Conservation (phyloP, 2,113 vertebrate species). For the Zapus hudsonius region DNA sequence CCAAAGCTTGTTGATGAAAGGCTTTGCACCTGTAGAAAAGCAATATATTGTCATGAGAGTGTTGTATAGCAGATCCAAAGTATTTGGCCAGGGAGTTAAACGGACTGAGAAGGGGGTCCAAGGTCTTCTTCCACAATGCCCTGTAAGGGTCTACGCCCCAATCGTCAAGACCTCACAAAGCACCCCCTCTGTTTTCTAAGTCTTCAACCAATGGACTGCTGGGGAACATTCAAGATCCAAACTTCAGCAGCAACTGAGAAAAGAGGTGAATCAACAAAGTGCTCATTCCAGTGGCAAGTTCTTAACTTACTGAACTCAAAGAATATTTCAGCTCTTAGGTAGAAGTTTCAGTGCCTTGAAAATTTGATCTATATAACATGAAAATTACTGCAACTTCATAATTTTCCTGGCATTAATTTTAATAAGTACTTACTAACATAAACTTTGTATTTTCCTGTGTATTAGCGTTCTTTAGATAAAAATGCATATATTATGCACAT, state of each 20-base stretch:
- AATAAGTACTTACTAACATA: background rate
- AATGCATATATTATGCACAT: background rate
- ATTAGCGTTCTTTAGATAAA: background rate
- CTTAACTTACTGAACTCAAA: background rate
- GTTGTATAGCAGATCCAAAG: background rate
- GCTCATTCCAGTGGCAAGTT: background rate
- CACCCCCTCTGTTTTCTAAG: background rate
- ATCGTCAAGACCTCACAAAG: background rate
- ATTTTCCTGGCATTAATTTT: background rate
- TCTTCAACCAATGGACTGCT: background rate
- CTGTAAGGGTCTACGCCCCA: background rate
- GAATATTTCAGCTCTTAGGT: background rate
- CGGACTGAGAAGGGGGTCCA: fast-evolving
- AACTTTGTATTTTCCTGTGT: background rate
- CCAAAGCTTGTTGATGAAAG: background rate
- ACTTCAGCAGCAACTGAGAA: background rate
- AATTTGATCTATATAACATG: background rate
- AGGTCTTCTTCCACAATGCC: too few species aligned
- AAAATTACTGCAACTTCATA: background rate
- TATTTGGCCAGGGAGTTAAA: background rate
- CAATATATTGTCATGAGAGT: background rate
- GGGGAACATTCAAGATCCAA: background rate
- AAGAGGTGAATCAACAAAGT: background rate
- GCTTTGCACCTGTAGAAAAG: background rate
- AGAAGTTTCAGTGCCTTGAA: background rate